A percentile compares a stretch with the other conserved stretches of the same genome.
These are phyloP conservation scores for Cerceris ruficornis DNA, from an alignment of 2,888 invertebrate genomes.

Conservation along the genomic window DNA sequence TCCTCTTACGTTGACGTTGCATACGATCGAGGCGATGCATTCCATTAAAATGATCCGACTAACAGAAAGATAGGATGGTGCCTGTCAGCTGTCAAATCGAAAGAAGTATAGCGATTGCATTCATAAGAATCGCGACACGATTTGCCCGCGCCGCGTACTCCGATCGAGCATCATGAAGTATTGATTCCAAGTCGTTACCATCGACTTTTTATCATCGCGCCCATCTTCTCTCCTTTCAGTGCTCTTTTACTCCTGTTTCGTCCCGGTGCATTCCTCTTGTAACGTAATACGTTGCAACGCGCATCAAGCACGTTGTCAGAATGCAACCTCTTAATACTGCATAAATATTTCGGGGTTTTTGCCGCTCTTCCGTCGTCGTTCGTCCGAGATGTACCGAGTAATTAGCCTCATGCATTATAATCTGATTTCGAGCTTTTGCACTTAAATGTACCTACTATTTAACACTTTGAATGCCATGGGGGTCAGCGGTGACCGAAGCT, in stretches of 20 bases:
- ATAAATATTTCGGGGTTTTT: neutral
- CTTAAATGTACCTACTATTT: too few relatives aligned
- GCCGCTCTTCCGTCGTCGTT: neutral
- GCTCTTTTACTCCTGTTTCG: slow-evolving; percentile 48
- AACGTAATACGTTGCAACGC: slow-evolving; percentile 44
- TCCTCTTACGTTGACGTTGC: neutral
- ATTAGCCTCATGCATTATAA: too few relatives aligned
- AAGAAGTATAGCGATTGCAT: slow-evolving; percentile 45
- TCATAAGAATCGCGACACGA: slow-evolving; percentile 39
- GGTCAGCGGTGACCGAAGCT: too few relatives aligned
- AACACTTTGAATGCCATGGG: too few relatives aligned
- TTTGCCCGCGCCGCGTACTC: slow-evolving; percentile 3
- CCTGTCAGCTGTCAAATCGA: slow-evolving; percentile 46
- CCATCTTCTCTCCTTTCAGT: slow-evolving; percentile 47
- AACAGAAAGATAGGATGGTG: slow-evolving; percentile 18
- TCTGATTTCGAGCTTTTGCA: too few relatives aligned
- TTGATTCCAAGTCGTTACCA: slow-evolving; percentile 54
- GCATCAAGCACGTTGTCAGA: slow-evolving; percentile 41
- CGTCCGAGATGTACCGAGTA: too few relatives aligned
- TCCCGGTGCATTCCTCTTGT: slow-evolving; percentile 49
- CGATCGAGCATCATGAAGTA: slow-evolving; percentile 39
- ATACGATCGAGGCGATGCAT: neutral
- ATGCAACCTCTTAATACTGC: slow-evolving; percentile 35
- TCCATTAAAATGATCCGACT: slow-evolving; percentile 30
- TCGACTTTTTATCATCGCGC: slow-evolving; percentile 52